phyloP scores from a whole-genome alignment of 2,888 invertebrate genomes.

The Aporophyla lueneburgensis region DNA sequence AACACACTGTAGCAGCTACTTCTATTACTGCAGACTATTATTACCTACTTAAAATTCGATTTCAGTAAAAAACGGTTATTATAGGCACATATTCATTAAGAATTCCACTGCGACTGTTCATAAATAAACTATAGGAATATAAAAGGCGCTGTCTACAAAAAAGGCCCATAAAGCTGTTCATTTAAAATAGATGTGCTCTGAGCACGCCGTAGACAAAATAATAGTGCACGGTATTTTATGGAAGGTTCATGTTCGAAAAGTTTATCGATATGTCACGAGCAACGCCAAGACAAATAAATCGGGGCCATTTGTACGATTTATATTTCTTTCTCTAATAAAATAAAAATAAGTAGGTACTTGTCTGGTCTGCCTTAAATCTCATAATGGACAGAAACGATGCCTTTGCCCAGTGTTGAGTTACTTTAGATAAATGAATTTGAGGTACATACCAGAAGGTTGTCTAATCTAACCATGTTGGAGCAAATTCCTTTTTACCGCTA shows the following conservation, averaged over 20 bases:
- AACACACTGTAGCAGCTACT: neutral
- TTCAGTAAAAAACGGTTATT: constrained; percentile 10
- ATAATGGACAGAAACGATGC: neutral
- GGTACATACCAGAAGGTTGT: neutral
- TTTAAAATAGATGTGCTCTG: constrained; percentile 47
- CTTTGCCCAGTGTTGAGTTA: neutral
- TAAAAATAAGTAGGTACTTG: neutral
- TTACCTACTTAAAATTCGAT: neutral
- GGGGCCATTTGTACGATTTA: no score
- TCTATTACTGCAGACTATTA: neutral
- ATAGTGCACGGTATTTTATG: constrained; percentile 29
- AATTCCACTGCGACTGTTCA: constrained; percentile 23
- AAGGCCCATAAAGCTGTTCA: constrained; percentile 40
- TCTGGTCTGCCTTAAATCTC: neutral
- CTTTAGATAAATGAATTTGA: neutral
- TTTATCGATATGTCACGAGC: constrained; percentile 34
- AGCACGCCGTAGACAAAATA: constrained; percentile 46
- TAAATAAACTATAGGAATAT: constrained; percentile 54
- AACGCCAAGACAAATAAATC: neutral
- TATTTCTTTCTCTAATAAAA: neutral
- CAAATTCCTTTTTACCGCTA: neutral
- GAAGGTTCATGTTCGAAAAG: constrained; percentile 35
- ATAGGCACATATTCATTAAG: constrained; percentile 7
- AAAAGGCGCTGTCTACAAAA: constrained; percentile 46
- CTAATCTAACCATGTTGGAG: neutral